Base-by-base conservation (phyloP, 2,113 vertebrate genomes). In the Cyprinodon brontotheroides region DNA sequence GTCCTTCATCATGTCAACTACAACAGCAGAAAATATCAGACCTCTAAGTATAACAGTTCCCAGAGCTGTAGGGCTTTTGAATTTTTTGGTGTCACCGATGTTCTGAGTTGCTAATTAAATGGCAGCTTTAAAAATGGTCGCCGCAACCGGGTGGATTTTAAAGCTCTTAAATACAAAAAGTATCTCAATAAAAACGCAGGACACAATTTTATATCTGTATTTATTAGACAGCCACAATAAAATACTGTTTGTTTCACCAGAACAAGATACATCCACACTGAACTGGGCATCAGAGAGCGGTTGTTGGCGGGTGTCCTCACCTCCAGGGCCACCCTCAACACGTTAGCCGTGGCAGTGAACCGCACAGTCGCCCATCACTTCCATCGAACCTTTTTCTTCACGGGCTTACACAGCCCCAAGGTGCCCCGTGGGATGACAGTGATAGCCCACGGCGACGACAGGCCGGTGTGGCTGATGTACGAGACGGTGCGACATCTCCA, bases 391-490 rank as follows among this genome's bases (percentile, higher is more conserved):
- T 94, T 97, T 20, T 99, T 98, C 86, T 98, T 98, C 82, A 97
- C 96, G 0, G 98, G 97, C 60, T 84, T 98, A 78, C 96, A 97
- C n/a, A 93, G 95, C 20, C 79, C 96, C 63, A 97, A 97, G 84
- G 86, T 94, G 36, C 98, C 97, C 0, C 95, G 96, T 0, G 98
- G 98, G 62, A 99, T 99, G 97, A 93, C 94, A 2, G 95, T 99
- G 72, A 94, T 99, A 0, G 94, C 96, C 3, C 97, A 97, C 0
- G 98, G 97, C 0, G 98, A 99, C 0, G 98, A 99, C 84, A 94
- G 97, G 0, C 97, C 98, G 0, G 97, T 96, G n/a, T 99, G 98
- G 98, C 94, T 99, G 65, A 99, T 99, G 97, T 99, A 98, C 0
- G 96, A 98, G 94, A 98, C 97, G 0, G 83, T 99, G 79, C 96